A percentile compares a stretch with the other conserved stretches of the same genome.
These are phyloP conservation scores for Cybosia mesomella DNA, from an alignment of 2,888 invertebrate species.

Conservation along the genomic window DNA sequence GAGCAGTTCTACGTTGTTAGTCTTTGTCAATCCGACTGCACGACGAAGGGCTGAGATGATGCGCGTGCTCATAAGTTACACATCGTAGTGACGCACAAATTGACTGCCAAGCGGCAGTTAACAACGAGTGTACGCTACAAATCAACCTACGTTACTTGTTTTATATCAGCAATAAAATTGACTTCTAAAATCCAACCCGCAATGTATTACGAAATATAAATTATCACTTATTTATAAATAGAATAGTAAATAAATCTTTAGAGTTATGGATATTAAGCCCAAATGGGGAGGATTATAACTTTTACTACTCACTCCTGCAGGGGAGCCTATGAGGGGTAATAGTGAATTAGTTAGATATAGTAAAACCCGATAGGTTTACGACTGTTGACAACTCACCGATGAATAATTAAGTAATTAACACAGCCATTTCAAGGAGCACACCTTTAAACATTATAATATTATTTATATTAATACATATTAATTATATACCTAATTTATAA, in stretches of 20 bases:
- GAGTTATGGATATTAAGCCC: slow-evolving; percentile 65
- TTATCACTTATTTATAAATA: slow-evolving; percentile 41
- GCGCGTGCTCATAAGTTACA: slow-evolving; percentile 69
- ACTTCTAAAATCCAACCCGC: slow-evolving; percentile 19
- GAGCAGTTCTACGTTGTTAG: slow-evolving; percentile 19
- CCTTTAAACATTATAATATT: background rate
- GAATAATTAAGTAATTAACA: slow-evolving; percentile 47
- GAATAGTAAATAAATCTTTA: slow-evolving; percentile 66
- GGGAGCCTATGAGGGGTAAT: slow-evolving; percentile 58
- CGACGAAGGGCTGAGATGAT: slow-evolving; percentile 63
- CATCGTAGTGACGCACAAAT: slow-evolving; percentile 62
- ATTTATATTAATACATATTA: background rate
- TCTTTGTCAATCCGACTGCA: slow-evolving; percentile 54
- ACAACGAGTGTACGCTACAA: slow-evolving; percentile 41
- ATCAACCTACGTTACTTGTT: slow-evolving; percentile 42
- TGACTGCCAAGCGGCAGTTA: slow-evolving; percentile 40
- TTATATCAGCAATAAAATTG: background rate
- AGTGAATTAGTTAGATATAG: slow-evolving; percentile 63
- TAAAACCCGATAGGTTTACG: slow-evolving; percentile 46
- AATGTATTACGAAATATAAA: slow-evolving; percentile 32
- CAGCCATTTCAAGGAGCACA: slow-evolving; percentile 21
- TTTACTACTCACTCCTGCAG: slow-evolving; percentile 64
- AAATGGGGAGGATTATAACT: slow-evolving; percentile 69
- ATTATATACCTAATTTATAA: background rate
- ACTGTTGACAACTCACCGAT: slow-evolving; percentile 51